Evolutionary conservation across 2,113 vertebrate species (phyloP), one percentile per base, ranked within the genome.

Genomic region (Cromileptes altivelis): DNA sequence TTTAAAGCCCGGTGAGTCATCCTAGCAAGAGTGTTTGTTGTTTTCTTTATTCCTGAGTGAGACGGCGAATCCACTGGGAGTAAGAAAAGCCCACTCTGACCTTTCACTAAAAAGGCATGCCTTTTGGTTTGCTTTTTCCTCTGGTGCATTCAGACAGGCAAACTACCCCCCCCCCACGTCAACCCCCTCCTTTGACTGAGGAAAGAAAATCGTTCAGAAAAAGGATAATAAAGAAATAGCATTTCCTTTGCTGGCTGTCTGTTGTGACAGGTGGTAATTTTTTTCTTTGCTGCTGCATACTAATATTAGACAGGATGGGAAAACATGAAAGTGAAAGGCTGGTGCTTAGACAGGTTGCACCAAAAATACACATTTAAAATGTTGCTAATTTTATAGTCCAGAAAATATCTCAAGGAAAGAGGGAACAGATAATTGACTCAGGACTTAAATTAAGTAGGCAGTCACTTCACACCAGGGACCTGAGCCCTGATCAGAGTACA

Each of bases 1-100:
- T 91, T 91, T 86, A 86, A 85, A 88, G 70, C 76, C 75, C 27
- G 42, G 71, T 91, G 91, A 90, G 72, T 92, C 88, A 90, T 62
- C 60, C 70, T 12, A 61, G 69, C 50, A 74, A 74, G 63, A 65
- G 73, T 58, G 79, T 85, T 86, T 88, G 76, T 82, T 85, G 82
- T 89, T 87, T 65, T 80, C 70, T 81, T 80, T 75, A 78, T 79
- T 87, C 84, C 89, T 58, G 56, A 64, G 87, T 78, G 87, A 84
- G 88, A 69, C n/a, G 45, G 27, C 49, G 12, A 62, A 72, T 85
- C 91, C 65, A 75, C 72, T 40, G 87, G 88, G 92, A 91, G 75
- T 58, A 62, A 82, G 69, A 87, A 90, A 88, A 88, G 72, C 85
- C 82, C 65, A 72, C 67, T 85, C 68, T 90, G 85, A 94, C 90